These are phyloP conservation scores for Columba livia DNA, from an alignment of 2,113 vertebrate genomes.

Conservation along the genomic window DNA sequence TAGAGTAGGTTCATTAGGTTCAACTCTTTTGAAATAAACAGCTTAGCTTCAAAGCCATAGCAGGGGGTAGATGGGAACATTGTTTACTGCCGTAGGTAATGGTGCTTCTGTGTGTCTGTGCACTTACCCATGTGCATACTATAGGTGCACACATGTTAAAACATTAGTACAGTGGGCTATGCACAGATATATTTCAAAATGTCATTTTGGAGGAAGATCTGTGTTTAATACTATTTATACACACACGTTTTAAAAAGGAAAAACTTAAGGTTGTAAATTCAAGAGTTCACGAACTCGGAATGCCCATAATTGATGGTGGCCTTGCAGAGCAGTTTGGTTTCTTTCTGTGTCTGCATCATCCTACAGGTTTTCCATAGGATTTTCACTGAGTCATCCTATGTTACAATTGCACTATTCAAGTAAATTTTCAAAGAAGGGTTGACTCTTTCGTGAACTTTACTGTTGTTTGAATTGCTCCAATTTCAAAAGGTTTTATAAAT, in stretches of 20 bases:
- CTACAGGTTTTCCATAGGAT: background rate
- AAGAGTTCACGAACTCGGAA: background rate
- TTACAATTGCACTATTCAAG: background rate
- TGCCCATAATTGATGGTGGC: background rate
- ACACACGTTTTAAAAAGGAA: background rate
- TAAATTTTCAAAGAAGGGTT: background rate
- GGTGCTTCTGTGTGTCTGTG: background rate
- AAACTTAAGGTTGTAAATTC: background rate
- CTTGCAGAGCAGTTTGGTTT: background rate
- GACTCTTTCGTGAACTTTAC: background rate
- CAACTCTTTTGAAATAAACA: constrained; percentile 14
- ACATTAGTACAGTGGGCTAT: background rate
- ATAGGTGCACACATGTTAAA: fast-evolving
- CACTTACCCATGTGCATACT: fast-evolving
- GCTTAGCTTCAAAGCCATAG: background rate
- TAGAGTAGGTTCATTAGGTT: background rate
- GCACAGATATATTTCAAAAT: background rate
- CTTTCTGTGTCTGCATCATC: background rate
- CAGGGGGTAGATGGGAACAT: background rate
- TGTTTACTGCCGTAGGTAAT: background rate
- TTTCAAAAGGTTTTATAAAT: background rate
- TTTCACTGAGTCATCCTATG: background rate
- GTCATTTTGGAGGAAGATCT: background rate
- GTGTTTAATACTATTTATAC: background rate
- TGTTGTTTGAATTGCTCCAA: background rate